phyloP scores from a whole-genome alignment of 2,888 invertebrate genomes.

The Synanthedon vespiformis region DNA sequence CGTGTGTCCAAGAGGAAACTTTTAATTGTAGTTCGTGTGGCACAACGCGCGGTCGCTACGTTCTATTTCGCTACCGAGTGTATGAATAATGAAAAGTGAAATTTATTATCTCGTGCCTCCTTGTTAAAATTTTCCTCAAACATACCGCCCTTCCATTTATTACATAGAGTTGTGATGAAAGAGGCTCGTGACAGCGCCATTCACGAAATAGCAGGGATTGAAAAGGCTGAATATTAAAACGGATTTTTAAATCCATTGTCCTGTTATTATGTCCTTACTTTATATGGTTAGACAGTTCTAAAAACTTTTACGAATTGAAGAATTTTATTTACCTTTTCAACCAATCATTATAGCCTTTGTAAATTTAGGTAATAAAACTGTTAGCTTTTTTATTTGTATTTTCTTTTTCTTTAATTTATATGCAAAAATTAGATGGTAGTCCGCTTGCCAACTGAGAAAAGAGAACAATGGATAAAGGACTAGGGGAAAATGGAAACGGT shows the following conservation, averaged over 20 bases:
- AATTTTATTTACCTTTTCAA: too few relatives aligned
- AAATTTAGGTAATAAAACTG: too few relatives aligned
- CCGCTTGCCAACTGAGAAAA: too few relatives aligned
- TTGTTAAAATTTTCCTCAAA: background rate
- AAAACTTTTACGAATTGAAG: too few relatives aligned
- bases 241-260: background rate
- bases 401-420: too few relatives aligned
- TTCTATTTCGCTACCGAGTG: conserved; percentile 6
- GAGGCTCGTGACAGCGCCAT: background rate
- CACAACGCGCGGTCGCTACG: background rate
- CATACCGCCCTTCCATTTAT: background rate
- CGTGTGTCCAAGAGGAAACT: background rate
- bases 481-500: too few relatives aligned
- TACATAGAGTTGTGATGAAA: background rate
- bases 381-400: too few relatives aligned
- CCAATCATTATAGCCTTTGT: too few relatives aligned
- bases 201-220: background rate
- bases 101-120: conserved; percentile 13
- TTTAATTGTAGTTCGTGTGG: conserved; percentile 17
- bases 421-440: too few relatives aligned
- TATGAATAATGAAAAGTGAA: conserved; percentile 15
- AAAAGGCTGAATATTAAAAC: background rate
- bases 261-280: background rate
- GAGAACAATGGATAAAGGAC: too few relatives aligned
- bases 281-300: too few relatives aligned